Evolutionary conservation across 64 coral and sea anemone genomes (phyloP).

Genomic region (Stichodactyla helianthus): DNA sequence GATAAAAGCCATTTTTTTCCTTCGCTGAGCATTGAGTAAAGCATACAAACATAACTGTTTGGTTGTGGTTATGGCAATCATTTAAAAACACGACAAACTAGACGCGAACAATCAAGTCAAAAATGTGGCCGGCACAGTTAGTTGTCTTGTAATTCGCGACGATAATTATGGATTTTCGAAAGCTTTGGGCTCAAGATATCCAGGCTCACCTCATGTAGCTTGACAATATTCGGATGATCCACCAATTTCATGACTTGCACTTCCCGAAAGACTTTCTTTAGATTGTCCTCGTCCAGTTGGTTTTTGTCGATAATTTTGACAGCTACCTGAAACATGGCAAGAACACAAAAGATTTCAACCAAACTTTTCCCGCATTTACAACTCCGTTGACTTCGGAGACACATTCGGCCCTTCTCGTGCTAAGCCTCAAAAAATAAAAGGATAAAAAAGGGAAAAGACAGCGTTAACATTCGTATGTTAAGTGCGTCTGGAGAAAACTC

Average conservation of each 20-base stretch:
- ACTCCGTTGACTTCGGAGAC: not conserved
- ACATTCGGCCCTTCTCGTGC: not conserved
- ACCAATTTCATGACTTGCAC: conserved; percentile 97
- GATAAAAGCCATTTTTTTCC: not conserved
- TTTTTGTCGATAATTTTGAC: conserved; percentile 99
- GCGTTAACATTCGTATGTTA: not conserved
- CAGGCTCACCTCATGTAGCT: conserved; percentile 81
- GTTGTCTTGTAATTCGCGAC: not conserved
- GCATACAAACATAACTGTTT: not conserved
- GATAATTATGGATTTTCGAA: not conserved
- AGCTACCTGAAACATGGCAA: conserved; percentile 78
- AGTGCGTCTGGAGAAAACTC: conserved; percentile 2
- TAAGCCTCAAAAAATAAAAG: not conserved
- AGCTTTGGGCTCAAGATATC: not conserved
- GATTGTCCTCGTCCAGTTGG: conserved; percentile 91
- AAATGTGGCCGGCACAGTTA: not conserved
- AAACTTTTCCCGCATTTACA: not conserved
- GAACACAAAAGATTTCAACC: conserved; percentile 11
- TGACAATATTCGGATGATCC: conserved; percentile 96
- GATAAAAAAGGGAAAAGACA: not conserved
- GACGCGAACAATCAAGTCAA: not conserved
- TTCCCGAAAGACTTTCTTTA: conserved; percentile 97
- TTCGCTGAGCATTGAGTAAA: not conserved
- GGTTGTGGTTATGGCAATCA: not conserved
- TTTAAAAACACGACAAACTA: not conserved